A percentile compares a stretch with the other conserved stretches of the same genome.
These are phyloP conservation scores for Periplaneta americana DNA, from an alignment of 1,140 invertebrate genomes.

Conservation along the genomic window DNA sequence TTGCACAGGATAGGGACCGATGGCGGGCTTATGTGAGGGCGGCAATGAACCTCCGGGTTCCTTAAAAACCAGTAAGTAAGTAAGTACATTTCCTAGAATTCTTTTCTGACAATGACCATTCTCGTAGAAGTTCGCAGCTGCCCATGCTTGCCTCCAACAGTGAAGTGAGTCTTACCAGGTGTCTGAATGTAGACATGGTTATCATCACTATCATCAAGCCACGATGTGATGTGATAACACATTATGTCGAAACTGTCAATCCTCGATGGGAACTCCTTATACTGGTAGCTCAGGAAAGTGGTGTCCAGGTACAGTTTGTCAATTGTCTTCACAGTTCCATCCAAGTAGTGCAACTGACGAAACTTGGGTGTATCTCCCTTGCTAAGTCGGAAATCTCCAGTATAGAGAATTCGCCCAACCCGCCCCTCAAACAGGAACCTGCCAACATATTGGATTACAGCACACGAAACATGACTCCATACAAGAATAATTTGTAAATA, in stretches of 20 bases:
- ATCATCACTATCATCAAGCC: neutral
- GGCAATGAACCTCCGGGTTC: no score
- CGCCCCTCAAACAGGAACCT: slow-evolving; percentile 20
- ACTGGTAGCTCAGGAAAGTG: neutral
- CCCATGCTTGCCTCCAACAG: no score
- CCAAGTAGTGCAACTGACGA: neutral
- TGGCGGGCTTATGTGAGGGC: no score
- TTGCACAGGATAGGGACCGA: no score
- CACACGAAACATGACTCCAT: no score
- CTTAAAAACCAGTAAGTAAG: no score
- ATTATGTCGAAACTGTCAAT: neutral
- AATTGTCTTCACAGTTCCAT: slow-evolving; percentile 1
- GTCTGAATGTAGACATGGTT: neutral
- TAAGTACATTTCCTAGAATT: no score
- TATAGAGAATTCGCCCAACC: slow-evolving; percentile 12
- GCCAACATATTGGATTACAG: no score
- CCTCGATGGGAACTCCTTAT: slow-evolving; percentile 5
- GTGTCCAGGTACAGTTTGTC: slow-evolving; percentile 11
- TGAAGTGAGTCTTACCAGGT: no score
- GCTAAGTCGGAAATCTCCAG: slow-evolving; percentile 18
- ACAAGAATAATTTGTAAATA: no score
- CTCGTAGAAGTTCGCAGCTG: no score
- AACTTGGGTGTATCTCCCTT: slow-evolving; percentile 7
- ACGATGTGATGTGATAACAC: neutral
- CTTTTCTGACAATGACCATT: no score